phyloP scores from a whole-genome alignment of 2,797 vertebrate species.

The Scleropages formosus region DNA sequence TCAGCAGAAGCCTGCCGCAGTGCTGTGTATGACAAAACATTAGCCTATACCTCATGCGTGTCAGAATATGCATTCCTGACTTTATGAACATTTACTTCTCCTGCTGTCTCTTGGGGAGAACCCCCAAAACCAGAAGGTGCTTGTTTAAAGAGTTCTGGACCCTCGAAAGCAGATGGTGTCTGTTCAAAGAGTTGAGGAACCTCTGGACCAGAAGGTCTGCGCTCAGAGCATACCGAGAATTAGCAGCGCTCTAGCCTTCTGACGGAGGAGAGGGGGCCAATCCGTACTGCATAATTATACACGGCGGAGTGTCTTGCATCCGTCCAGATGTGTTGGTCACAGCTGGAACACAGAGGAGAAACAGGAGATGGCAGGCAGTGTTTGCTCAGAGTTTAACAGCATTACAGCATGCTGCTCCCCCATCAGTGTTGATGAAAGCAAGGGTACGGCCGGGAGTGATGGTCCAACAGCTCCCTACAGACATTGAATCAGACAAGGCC shows the following conservation, averaged over 20 bases:
- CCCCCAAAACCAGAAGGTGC: constrained; percentile 20
- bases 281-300: constrained; percentile 23
- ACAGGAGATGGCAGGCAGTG: background rate
- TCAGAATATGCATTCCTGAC: background rate
- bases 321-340: constrained; percentile 28
- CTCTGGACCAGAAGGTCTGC: constrained; percentile 19
- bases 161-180: constrained; percentile 20
- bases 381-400: background rate
- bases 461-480: background rate
- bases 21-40: background rate
- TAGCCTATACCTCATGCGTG: background rate
- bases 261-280: constrained; percentile 3
- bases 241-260: background rate
- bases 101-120: constrained; percentile 20
- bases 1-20: background rate
- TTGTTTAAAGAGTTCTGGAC: constrained; percentile 26
- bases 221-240: constrained; percentile 17
- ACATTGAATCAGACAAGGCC: background rate
- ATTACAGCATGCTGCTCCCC: background rate
- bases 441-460: background rate
- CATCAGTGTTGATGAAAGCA: constrained; percentile 1
- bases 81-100: background rate
- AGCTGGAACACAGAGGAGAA: background rate
- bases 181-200: constrained; percentile 21
- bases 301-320: constrained; percentile 2